Conservation (phyloP, 2,113 vertebrate genomes). For the Gymnobelideus leadbeateri region DNA sequence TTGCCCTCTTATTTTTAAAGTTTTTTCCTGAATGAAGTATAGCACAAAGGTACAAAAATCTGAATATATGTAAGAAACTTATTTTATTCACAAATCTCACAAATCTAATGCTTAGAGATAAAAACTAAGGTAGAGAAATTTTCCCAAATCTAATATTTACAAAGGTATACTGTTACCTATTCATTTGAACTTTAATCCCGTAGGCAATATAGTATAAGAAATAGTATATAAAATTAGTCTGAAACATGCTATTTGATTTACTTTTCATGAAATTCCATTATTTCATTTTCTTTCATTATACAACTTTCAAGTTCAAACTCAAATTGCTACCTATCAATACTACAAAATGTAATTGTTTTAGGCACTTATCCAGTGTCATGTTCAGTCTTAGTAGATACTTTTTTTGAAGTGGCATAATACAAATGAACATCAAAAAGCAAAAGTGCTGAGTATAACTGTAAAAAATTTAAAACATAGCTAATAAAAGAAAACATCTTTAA, state of each 20-base stretch:
- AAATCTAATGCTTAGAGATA: neutral
- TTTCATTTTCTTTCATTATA: slow-evolving; percentile 33
- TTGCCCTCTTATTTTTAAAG: no score
- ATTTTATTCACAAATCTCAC: neutral
- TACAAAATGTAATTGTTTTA: slow-evolving; percentile 18
- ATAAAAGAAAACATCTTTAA: neutral
- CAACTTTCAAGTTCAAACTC: slow-evolving; percentile 46
- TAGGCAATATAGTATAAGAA: slow-evolving; percentile 14
- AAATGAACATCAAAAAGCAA: neutral
- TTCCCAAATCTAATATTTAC: neutral
- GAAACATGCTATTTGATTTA: neutral
- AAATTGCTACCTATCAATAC: slow-evolving; percentile 47
- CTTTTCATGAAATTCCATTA: slow-evolving; percentile 9
- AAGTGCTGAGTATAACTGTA: neutral
- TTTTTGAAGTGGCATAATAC: neutral
- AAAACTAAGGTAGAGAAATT: neutral
- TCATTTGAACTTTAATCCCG: neutral
- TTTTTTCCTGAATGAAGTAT: no score
- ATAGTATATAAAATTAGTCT: slow-evolving; percentile 39
- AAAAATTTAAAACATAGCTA: neutral
- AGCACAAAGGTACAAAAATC: neutral
- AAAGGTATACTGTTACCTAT: neutral
- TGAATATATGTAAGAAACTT: no score
- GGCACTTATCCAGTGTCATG: neutral
- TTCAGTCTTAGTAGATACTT: neutral